A percentile compares a stretch with the other conserved stretches of the same genome.
Conservation (phyloP, 2,113 vertebrate species). For the Chloebia gouldiae region DNA sequence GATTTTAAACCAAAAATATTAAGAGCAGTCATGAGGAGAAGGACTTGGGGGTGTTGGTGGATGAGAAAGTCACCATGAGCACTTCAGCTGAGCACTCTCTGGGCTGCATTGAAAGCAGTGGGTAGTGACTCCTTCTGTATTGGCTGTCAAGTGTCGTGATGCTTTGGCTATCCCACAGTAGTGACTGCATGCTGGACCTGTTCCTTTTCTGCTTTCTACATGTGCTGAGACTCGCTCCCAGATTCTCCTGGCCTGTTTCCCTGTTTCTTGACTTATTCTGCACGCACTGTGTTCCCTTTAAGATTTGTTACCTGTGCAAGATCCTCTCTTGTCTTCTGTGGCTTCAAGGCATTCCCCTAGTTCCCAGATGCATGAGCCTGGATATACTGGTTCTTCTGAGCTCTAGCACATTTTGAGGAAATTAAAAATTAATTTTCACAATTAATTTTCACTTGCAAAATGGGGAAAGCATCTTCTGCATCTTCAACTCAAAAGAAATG, state of each 20-base stretch:
- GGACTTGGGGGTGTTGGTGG: background rate
- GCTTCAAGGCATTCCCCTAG: background rate
- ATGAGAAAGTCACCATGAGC: background rate
- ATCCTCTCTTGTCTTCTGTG: background rate
- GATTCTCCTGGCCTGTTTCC: accelerated
- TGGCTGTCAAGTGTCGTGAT: background rate
- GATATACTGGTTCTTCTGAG: background rate
- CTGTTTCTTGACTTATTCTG: background rate
- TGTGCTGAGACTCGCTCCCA: background rate
- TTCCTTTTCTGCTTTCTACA: background rate
- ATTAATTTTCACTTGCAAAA: background rate
- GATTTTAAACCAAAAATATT: background rate
- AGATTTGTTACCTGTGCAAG: accelerated
- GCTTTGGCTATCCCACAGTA: background rate
- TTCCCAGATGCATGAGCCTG: background rate
- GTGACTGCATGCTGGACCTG: background rate
- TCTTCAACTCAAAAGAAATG: background rate
- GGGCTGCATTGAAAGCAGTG: background rate
- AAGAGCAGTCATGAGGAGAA: background rate
- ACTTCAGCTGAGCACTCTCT: background rate
- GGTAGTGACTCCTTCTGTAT: background rate
- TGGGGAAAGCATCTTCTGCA: background rate
- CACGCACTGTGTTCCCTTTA: accelerated
- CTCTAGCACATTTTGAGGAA: background rate
- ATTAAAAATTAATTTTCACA: background rate